Conservation (phyloP, 2,888 invertebrate genomes). For the Agrochola litura region DNA sequence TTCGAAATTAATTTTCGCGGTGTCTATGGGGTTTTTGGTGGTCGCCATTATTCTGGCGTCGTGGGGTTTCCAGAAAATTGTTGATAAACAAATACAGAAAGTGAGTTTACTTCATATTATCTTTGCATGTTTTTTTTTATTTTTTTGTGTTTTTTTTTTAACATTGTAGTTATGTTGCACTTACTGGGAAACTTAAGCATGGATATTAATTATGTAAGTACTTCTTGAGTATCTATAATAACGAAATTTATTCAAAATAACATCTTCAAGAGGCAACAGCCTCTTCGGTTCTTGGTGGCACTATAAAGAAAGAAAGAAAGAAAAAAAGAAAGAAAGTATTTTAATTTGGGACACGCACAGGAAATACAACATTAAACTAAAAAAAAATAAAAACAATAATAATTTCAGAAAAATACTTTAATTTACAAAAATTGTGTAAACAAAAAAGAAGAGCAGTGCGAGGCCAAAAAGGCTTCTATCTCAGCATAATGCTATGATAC, state of each 20-base stretch:
- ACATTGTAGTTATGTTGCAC: background rate
- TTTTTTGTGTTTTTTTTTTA: background rate
- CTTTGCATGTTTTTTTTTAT: background rate
- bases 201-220: constrained; percentile 17
- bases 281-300: too few species aligned
- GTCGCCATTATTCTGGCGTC: constrained; percentile 83
- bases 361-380: too few species aligned
- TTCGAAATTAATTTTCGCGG: constrained; percentile 77
- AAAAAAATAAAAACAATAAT: too few species aligned
- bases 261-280: too few species aligned
- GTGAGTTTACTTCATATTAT: constrained; percentile 73
- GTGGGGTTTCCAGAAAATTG: constrained; percentile 88
- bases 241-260: background rate
- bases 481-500: too few species aligned
- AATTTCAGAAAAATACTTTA: too few species aligned
- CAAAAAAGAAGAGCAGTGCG: too few species aligned
- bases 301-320: too few species aligned
- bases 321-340: too few species aligned
- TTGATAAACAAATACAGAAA: constrained; percentile 85
- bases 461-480: too few species aligned
- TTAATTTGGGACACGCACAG: too few species aligned
- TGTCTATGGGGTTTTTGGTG: constrained; percentile 80
- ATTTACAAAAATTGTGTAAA: too few species aligned
- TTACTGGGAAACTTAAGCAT: background rate
- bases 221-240: background rate